These are phyloP conservation scores for Triplophysa dalaica DNA, from an alignment of 2,113 vertebrate species.

Conservation along the genomic window DNA sequence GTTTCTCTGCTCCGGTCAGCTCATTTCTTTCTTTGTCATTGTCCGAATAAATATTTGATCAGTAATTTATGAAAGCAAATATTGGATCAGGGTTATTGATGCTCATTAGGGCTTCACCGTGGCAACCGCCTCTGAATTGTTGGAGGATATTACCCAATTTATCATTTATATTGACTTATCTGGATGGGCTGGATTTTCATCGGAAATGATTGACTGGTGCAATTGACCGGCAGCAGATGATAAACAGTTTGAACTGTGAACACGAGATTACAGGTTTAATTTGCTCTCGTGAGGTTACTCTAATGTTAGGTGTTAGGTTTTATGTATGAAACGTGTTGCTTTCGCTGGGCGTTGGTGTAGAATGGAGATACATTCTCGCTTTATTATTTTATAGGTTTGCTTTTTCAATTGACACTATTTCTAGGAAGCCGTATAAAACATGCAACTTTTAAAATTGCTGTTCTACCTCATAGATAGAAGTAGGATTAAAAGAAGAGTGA, in stretches of 20 bases:
- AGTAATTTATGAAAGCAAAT: constrained; percentile 41
- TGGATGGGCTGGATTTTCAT: constrained; percentile 21
- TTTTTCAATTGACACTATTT: too few species aligned
- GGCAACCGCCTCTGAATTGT: constrained; percentile 27
- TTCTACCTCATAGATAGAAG: too few species aligned
- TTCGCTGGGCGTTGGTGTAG: background rate
- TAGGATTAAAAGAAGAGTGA: too few species aligned
- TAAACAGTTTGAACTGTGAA: constrained; percentile 18
- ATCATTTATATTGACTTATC: constrained; percentile 35
- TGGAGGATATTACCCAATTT: constrained; percentile 19
- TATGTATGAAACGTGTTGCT: background rate
- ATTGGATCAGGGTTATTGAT: constrained; percentile 42
- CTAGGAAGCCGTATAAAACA: too few species aligned
- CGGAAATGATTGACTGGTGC: constrained; percentile 30
- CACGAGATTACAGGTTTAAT: constrained; percentile 12
- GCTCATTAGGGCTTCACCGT: background rate
- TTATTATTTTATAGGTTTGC: background rate
- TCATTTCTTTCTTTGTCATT: constrained; percentile 24
- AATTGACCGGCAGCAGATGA: constrained; percentile 24
- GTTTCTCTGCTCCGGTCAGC: background rate
- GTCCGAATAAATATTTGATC: constrained; percentile 9
- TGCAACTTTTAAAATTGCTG: too few species aligned
- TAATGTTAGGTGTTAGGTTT: background rate
- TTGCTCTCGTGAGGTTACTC: background rate
- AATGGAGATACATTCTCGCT: background rate